Percentiles rank a stretch among this genome's conserved stretches.
Evolutionary conservation across 2,797 vertebrate genomes (phyloP).

Genomic region (Miichthys miiuy): DNA sequence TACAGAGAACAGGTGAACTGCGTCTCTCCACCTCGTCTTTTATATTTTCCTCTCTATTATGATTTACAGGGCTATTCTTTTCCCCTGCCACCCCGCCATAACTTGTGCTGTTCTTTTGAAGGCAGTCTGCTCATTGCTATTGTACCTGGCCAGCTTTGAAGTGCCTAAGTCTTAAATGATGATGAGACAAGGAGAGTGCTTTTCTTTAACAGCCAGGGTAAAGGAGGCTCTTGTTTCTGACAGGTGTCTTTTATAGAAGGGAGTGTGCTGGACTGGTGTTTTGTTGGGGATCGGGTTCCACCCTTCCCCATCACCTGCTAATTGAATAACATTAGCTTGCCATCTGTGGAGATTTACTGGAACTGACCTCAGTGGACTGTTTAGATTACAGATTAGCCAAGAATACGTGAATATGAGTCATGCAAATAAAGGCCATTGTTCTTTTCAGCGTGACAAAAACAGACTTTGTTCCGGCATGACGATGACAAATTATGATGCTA

Average conservation of each 20-base stretch:
- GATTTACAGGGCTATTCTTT: slow-evolving; percentile 83
- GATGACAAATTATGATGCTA: slow-evolving; percentile 24
- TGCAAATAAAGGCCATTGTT: slow-evolving; percentile 50
- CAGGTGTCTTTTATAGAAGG: slow-evolving; percentile 85
- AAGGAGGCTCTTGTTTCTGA: slow-evolving; percentile 81
- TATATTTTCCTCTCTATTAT: slow-evolving; percentile 83
- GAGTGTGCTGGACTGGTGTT: slow-evolving; percentile 83
- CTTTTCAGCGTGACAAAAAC: slow-evolving; percentile 26
- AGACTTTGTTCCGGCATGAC: background rate
- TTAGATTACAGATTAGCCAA: slow-evolving; percentile 75
- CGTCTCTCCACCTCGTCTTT: slow-evolving; percentile 78
- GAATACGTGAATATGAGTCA: slow-evolving; percentile 65
- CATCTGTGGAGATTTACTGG: slow-evolving; percentile 84
- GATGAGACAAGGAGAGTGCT: slow-evolving; percentile 82
- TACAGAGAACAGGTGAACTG: slow-evolving; percentile 87
- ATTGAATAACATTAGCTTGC: slow-evolving; percentile 84
- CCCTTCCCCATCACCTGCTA: slow-evolving; percentile 80
- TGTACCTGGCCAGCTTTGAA: slow-evolving; percentile 86
- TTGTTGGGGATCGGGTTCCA: slow-evolving; percentile 78
- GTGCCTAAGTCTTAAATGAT: slow-evolving; percentile 87
- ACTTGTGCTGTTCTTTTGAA: slow-evolving; percentile 87
- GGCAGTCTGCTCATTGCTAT: slow-evolving; percentile 77
- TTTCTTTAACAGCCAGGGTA: slow-evolving; percentile 79
- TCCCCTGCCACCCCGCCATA: slow-evolving; percentile 69
- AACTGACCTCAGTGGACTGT: slow-evolving; percentile 75